Evolutionary conservation across 2,888 invertebrate species (phyloP).

Genomic region (Cynaeus angustus): DNA sequence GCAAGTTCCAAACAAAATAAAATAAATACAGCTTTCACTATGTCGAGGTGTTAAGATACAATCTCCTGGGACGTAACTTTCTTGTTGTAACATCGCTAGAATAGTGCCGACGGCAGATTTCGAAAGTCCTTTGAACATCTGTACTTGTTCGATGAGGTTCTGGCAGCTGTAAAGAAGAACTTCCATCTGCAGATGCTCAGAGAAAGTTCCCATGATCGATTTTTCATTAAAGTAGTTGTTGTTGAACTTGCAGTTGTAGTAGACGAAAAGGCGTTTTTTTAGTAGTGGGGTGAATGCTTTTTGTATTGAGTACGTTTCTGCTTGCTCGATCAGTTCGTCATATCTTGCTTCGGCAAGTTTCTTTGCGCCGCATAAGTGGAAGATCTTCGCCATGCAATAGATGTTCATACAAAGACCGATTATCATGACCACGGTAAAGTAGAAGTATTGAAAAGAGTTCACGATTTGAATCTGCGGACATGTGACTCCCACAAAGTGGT

Average conservation of each 20-base stretch:
- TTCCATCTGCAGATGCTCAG: conserved; percentile 19
- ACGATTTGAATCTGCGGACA: neutral
- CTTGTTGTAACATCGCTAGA: conserved; percentile 26
- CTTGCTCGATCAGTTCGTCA: conserved; percentile 22
- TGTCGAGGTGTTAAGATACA: neutral
- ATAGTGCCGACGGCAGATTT: conserved; percentile 14
- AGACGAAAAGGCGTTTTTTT: neutral
- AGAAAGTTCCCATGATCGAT: neutral
- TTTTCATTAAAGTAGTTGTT: conserved; percentile 24
- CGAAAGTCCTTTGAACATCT: conserved; percentile 24
- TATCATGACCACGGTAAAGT: conserved; percentile 1
- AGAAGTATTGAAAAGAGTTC: neutral
- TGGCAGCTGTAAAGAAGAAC: conserved; percentile 25
- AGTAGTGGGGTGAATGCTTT: neutral
- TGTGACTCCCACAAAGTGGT: conserved; percentile 13
- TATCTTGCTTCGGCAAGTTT: conserved; percentile 32
- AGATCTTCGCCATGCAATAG: neutral
- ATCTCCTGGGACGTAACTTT: conserved; percentile 24
- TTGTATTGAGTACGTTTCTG: conserved; percentile 9
- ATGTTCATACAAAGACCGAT: conserved; percentile 4
- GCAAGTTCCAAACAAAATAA: neutral
- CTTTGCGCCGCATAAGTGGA: conserved; percentile 13
- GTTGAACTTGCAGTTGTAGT: conserved; percentile 32
- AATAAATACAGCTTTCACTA: neutral
- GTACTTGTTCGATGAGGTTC: conserved; percentile 16